These are phyloP conservation scores for Parelbella ahira DNA, from an alignment of 2,888 invertebrate genomes.

Conservation along the genomic window DNA sequence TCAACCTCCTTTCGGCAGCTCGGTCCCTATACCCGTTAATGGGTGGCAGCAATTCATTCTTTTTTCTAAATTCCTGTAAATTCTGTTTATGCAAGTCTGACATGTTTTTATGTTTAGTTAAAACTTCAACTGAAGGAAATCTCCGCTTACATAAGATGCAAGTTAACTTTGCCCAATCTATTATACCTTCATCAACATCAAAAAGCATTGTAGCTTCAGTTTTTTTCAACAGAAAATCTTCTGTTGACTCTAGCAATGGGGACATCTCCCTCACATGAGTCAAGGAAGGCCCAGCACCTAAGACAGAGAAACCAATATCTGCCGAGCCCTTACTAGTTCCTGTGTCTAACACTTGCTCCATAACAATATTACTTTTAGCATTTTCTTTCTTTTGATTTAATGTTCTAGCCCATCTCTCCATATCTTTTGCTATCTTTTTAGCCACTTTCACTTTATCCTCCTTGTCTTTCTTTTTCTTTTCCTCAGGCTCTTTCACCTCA, in stretches of 20 bases:
- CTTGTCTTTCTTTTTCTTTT: slow-evolving; percentile 87
- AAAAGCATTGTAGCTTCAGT: slow-evolving; percentile 71
- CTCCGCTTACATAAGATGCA: slow-evolving; percentile 97
- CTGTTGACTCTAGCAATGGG: slow-evolving; percentile 50
- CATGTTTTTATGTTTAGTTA: slow-evolving; percentile 94
- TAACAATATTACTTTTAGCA: slow-evolving; percentile 65
- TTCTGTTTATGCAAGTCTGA: slow-evolving; percentile 97
- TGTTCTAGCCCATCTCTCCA: slow-evolving; percentile 95
- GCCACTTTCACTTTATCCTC: slow-evolving; percentile 98
- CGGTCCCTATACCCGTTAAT: slow-evolving; percentile 90
- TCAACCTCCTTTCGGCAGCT: slow-evolving; percentile 96
- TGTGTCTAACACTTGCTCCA: slow-evolving; percentile 67
- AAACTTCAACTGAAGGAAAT: slow-evolving; percentile 93
- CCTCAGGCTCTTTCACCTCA: slow-evolving; percentile 62
- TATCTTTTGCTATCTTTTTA: slow-evolving; percentile 96
- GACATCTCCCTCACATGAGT: slow-evolving; percentile 60
- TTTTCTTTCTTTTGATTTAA: slow-evolving; percentile 96
- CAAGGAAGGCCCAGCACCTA: slow-evolving; percentile 84
- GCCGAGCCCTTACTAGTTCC: slow-evolving; percentile 87
- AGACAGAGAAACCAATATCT: slow-evolving; percentile 95
- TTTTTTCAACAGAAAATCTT: slow-evolving; percentile 64
- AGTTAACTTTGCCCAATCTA: slow-evolving; percentile 94
- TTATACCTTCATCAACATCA: slow-evolving; percentile 88
- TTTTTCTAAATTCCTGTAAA: slow-evolving; percentile 78
- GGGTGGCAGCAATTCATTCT: slow-evolving; percentile 55